Percentiles rank a stretch among this genome's conserved stretches.
Conservation (phyloP, 2,797 vertebrate genomes). For the Syngnathus acus region DNA sequence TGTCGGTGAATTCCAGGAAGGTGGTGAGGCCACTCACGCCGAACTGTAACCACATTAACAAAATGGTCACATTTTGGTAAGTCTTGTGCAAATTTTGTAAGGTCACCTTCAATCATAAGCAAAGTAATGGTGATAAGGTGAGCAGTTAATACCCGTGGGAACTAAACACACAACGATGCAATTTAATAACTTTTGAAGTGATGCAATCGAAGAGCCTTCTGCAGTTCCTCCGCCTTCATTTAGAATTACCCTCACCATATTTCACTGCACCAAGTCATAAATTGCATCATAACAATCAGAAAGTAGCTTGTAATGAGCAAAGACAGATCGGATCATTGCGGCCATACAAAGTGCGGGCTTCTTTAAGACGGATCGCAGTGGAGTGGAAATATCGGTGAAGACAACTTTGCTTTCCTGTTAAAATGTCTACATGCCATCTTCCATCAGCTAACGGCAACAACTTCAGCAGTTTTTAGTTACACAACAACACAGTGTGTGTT, state of each 20-base stretch:
- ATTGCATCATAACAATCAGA: slow-evolving; percentile 1
- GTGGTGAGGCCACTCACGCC: slow-evolving; percentile 89
- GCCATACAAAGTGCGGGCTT: neutral
- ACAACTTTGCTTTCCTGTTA: neutral
- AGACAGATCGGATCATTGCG: neutral
- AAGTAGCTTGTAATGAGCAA: neutral
- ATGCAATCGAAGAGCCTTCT: neutral
- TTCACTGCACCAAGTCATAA: slow-evolving; percentile 2
- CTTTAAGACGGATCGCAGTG: neutral
- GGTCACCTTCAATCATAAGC: neutral
- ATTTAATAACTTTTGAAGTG: slow-evolving; percentile 2
- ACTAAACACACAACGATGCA: neutral
- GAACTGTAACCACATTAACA: slow-evolving; percentile 66
- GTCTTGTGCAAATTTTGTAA: neutral
- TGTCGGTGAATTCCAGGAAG: slow-evolving; percentile 89
- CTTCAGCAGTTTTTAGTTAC: neutral
- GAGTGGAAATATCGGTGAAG: neutral
- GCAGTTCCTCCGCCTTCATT: neutral
- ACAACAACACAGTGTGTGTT: neutral
- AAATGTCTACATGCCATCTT: neutral
- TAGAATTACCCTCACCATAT: neutral
- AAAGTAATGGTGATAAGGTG: neutral
- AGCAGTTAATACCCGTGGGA: neutral
- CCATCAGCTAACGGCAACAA: neutral
- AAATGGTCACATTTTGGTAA: neutral